Base-by-base conservation (phyloP, 2,797 vertebrate genomes). In the Chromis chromis region DNA sequence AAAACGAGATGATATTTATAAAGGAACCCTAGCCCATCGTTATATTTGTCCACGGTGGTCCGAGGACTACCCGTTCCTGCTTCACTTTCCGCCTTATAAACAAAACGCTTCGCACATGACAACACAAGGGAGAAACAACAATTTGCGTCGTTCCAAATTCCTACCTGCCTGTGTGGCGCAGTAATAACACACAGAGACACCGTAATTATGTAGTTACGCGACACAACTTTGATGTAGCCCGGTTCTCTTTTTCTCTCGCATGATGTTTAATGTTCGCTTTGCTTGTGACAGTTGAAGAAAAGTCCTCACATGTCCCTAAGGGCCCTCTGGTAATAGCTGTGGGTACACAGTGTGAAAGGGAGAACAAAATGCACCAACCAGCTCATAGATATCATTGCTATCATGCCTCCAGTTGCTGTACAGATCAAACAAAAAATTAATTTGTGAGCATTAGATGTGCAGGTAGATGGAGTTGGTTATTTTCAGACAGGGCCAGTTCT, bases 21-120 rank as follows among this genome's bases (percentile, higher is more conserved):
- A 66, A 73, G 59, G 31, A 64, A 79, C 44, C 17, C 21, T 5
- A 52, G 65, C 76, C 40, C 48, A 54, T 65, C 55, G 59, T 78
- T 73, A 46, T 60, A 74, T 83, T 66, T 75, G 56, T 77, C 46
- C 52, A 22, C 1, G 27, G 65, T 14, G 54, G 62, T 83, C 79
- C 71, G 48, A 71, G 33, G 61, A 86, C 67, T 83, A 87, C 65
- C 78, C 61, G 53, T 70, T 78, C 70, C 4, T 21, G 3, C 42
- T 77, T 58, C 1, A 40, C 31, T 69, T 68, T 72, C 68, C 67
- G 65, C 22, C 25, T 50, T 49, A 52, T 55, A 74, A 78, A 81
- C 73, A 80, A 78, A 80, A 66, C 46, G 52, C 74, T 79, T 70
- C 57, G 62, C 76, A 83, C 72, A 52, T 56, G 58, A 87, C 77